phyloP scores from a whole-genome alignment of 2,888 invertebrate genomes.

The Synanthedon vespiformis region DNA sequence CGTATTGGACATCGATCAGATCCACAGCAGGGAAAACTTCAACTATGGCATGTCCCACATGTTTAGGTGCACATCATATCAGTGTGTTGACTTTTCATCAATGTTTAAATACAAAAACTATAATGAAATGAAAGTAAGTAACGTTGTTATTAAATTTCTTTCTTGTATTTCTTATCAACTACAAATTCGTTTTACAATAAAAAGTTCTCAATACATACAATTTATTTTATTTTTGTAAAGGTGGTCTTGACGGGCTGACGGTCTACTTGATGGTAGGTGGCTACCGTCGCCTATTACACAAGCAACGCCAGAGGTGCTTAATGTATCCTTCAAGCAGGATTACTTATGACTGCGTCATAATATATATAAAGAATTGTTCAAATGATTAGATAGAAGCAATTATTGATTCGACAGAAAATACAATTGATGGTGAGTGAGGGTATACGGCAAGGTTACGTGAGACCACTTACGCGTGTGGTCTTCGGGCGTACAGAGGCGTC shows the following conservation, averaged over 20 bases:
- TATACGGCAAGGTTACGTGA: slow-evolving; percentile 34
- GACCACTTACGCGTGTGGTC: slow-evolving; percentile 31
- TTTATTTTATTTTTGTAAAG: not conserved
- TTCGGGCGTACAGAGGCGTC: slow-evolving; percentile 22
- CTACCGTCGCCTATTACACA: not conserved
- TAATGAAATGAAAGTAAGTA: slow-evolving; percentile 18
- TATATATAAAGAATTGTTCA: too few species aligned
- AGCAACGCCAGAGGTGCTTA: not conserved
- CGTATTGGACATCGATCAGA: slow-evolving; percentile 13
- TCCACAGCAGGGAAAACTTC: slow-evolving; percentile 15
- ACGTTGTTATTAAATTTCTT: not conserved
- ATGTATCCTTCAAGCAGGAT: too few species aligned
- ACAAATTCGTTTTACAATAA: too few species aligned
- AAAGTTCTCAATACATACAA: too few species aligned
- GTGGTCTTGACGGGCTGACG: not conserved
- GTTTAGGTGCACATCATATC: slow-evolving; percentile 12
- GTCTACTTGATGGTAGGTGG: not conserved
- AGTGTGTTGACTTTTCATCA: slow-evolving; percentile 17
- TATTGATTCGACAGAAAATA: slow-evolving; percentile 14
- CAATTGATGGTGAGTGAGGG: slow-evolving; percentile 32
- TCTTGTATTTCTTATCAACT: too few species aligned
- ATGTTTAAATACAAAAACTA: slow-evolving; percentile 16
- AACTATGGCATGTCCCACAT: slow-evolving; percentile 17
- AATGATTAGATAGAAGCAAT: too few species aligned
- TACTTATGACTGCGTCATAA: too few species aligned